phyloP scores from a whole-genome alignment of 1,140 invertebrate species.

The Pachypeltis micranthus region DNA sequence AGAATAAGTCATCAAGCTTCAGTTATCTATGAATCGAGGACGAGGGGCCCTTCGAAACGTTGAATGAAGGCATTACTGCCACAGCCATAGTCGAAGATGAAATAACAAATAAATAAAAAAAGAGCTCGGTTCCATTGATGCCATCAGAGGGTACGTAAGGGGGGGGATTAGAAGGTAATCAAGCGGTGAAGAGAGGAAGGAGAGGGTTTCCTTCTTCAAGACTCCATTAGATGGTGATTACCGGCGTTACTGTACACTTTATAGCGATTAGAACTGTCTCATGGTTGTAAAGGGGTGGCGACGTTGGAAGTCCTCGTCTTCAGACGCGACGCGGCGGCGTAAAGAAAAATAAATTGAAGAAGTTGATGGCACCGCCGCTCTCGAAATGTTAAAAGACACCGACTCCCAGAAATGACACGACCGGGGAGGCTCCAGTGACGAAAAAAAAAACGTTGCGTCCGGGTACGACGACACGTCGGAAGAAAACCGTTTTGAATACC shows the following conservation, averaged over 20 bases:
- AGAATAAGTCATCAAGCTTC: too few relatives aligned
- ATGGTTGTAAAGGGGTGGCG: not conserved
- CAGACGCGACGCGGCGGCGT: not conserved
- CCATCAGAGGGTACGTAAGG: not conserved
- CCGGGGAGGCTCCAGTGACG: too few relatives aligned
- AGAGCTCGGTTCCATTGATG: conserved; percentile 10
- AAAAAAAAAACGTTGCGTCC: too few relatives aligned
- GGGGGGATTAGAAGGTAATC: conserved; percentile 1
- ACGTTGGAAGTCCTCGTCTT: too few relatives aligned
- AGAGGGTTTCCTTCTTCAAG: conserved; percentile 3
- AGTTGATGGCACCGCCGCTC: conserved; percentile 9
- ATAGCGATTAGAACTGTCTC: conserved; percentile 15
- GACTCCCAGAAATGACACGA: too few relatives aligned
- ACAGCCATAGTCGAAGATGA: not conserved
- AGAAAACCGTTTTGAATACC: too few relatives aligned
- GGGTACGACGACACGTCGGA: too few relatives aligned
- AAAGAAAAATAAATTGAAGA: not conserved
- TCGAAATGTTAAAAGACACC: too few relatives aligned
- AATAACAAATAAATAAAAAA: conserved; percentile 6
- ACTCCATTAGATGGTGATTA: conserved; percentile 13
- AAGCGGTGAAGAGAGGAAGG: not conserved
- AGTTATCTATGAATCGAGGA: too few relatives aligned
- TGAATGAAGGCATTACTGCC: conserved; percentile 15
- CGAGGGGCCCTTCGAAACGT: too few relatives aligned
- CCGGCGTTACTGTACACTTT: conserved; percentile 14